These are phyloP conservation scores for Myiothlypis coronata DNA, from an alignment of 2,797 vertebrate genomes.

Conservation along the genomic window DNA sequence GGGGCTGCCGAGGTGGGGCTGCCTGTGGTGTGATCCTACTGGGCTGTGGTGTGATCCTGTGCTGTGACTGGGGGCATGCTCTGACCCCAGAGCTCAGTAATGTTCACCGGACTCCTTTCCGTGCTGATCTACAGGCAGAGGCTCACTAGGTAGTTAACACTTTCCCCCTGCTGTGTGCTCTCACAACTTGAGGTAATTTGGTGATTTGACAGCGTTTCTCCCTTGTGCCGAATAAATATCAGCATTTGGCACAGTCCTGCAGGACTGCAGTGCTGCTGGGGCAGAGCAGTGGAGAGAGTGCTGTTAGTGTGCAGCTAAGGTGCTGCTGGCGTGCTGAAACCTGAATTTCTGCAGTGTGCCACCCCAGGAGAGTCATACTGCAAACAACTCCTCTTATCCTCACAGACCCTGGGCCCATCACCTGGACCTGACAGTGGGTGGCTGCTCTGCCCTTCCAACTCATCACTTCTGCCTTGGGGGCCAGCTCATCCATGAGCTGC, in stretches of 20 bases:
- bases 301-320: fast-evolving
- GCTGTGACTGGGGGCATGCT: fast-evolving
- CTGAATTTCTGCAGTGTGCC: neutral
- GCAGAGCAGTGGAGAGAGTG: neutral
- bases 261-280: neutral
- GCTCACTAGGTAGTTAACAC: neutral
- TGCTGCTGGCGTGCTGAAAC: neutral
- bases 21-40: neutral
- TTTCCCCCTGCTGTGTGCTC: neutral
- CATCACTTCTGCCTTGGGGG: fast-evolving
- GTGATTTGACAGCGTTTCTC: neutral
- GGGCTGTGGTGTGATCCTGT: neutral
- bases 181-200: neutral
- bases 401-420: fast-evolving
- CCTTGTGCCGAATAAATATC: fast-evolving
- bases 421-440: neutral
- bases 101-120: neutral
- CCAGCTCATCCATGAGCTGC: neutral
- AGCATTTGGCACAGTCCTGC: neutral
- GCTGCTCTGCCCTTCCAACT: neutral
- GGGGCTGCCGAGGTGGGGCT: neutral
- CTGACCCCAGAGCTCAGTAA: neutral
- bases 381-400: neutral
- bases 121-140: neutral
- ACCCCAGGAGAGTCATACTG: fast-evolving